These are phyloP conservation scores for Lochmaea capreae DNA, from an alignment of 2,888 invertebrate species.

Conservation along the genomic window DNA sequence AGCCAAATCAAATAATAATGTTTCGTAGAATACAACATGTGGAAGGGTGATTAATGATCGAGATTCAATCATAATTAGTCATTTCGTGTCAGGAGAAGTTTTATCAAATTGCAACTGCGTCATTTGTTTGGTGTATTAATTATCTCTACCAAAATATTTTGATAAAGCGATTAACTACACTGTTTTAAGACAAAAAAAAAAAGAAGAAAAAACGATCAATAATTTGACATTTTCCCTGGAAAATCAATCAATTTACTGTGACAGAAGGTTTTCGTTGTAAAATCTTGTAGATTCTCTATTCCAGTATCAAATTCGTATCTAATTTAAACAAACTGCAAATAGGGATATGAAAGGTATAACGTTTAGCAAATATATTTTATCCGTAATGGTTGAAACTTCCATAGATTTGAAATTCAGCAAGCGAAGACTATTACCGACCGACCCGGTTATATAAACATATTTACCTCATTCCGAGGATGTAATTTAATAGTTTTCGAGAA, in stretches of 20 bases:
- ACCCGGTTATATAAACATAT: slow-evolving; percentile 39
- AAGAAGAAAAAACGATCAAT: neutral
- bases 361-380: slow-evolving; percentile 41
- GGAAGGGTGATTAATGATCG: slow-evolving; percentile 39
- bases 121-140: slow-evolving; percentile 22
- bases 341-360: slow-evolving; percentile 57
- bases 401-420: slow-evolving; percentile 39
- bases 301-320: slow-evolving; percentile 51
- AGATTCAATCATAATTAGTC: slow-evolving; percentile 32
- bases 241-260: slow-evolving; percentile 60
- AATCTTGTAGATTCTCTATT: slow-evolving; percentile 57
- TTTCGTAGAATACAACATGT: slow-evolving; percentile 35
- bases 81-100: slow-evolving; percentile 15
- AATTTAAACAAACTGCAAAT: slow-evolving; percentile 65
- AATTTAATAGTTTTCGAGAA: slow-evolving; percentile 35
- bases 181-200: neutral
- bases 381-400: slow-evolving; percentile 35
- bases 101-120: slow-evolving; percentile 17
- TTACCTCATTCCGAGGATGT: slow-evolving; percentile 31
- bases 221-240: neutral
- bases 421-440: slow-evolving; percentile 32
- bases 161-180: too few species aligned
- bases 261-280: slow-evolving; percentile 45
- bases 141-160: slow-evolving; percentile 6
- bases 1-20: slow-evolving; percentile 50